Evolutionary conservation across 2,888 invertebrate genomes (phyloP), one percentile per base, ranked within the genome.

Genomic region (Cheilosia pagana): DNA sequence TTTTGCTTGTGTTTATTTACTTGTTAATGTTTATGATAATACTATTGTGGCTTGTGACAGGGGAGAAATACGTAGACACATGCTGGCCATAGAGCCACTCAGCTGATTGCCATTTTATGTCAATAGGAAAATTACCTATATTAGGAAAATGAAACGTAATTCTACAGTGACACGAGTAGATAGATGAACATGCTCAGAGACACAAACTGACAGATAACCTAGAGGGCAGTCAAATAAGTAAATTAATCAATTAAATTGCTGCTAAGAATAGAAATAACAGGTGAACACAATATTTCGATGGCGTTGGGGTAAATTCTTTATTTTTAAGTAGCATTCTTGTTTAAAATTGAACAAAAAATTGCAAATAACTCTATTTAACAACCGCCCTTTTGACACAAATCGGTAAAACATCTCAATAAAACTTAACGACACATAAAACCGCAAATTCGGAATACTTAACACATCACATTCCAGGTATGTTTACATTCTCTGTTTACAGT

Each of bases 51-150:
- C 39, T 23, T 48, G 45, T 48, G 57, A 39, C 55, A 63, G 19
- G 12, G 35, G 3, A 39, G 16, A 41, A 12, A 16, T 14, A 48
- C 7, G 19, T 8, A 28, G 1, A 28, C 4, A 35, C 57, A 50
- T 59, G 31, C 16, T 74, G 67, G 50, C 65, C 57, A 25, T 48
- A 60, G 41, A 60, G 45, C 67, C 71, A 78, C 78, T 63, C 70
- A 71, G 63, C 70, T 78, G 78, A 78, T 70, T 78, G 71, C 63
- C 10, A 63, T 70, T 77, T 63, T 62, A 70, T 59, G 70, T 71
- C 63, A 78, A 78, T 70, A 55, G 39, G 48, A 41, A 52, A 52
- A 63, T 43, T 63, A 35, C 45, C 19, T 45, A 6, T 55, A 43
- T 68, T 48, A 70, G 48, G 25, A 43, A 48, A 70, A 23, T 35